Conservation (phyloP, 2,113 vertebrate species). For the Cyprinodon tularosa region DNA sequence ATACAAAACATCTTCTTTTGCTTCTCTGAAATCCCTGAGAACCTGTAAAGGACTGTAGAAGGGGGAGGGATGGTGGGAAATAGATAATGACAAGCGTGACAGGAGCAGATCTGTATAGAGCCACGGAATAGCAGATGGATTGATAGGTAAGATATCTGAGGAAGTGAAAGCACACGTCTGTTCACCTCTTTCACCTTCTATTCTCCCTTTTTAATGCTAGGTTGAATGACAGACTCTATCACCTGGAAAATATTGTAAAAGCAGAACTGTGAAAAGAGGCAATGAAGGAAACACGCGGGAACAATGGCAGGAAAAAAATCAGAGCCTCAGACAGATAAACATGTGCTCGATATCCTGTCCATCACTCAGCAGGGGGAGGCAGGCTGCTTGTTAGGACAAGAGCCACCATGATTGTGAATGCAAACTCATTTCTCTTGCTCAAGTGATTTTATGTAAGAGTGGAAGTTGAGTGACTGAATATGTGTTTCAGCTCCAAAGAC, state of each 20-base stretch:
- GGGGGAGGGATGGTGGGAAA: neutral
- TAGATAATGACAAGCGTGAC: slow-evolving; percentile 37
- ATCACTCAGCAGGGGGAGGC: slow-evolving; percentile 48
- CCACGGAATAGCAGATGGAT: slow-evolving; percentile 39
- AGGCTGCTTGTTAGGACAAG: slow-evolving; percentile 59
- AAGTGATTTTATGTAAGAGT: slow-evolving; percentile 23
- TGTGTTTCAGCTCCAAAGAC: slow-evolving; percentile 22
- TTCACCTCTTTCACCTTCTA: neutral
- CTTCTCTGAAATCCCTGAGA: slow-evolving; percentile 17
- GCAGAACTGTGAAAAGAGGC: slow-evolving; percentile 35
- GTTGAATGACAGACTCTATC: slow-evolving; percentile 37
- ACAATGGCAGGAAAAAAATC: slow-evolving; percentile 35
- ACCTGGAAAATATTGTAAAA: slow-evolving; percentile 42
- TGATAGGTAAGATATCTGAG: slow-evolving; percentile 16
- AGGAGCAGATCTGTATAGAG: slow-evolving; percentile 20
- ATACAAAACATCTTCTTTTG: slow-evolving; percentile 34
- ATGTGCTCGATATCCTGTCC: slow-evolving; percentile 51
- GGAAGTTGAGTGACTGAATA: slow-evolving; percentile 35
- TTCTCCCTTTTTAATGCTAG: slow-evolving; percentile 1
- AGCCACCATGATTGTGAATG: slow-evolving; percentile 18
- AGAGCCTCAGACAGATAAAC: slow-evolving; percentile 59
- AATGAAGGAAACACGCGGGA: slow-evolving; percentile 51
- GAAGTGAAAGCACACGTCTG: slow-evolving; percentile 6
- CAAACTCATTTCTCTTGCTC: slow-evolving; percentile 23
- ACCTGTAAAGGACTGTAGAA: slow-evolving; percentile 10